These are phyloP conservation scores for Petromus typicus DNA, from an alignment of 2,113 vertebrate species.

Conservation along the genomic window DNA sequence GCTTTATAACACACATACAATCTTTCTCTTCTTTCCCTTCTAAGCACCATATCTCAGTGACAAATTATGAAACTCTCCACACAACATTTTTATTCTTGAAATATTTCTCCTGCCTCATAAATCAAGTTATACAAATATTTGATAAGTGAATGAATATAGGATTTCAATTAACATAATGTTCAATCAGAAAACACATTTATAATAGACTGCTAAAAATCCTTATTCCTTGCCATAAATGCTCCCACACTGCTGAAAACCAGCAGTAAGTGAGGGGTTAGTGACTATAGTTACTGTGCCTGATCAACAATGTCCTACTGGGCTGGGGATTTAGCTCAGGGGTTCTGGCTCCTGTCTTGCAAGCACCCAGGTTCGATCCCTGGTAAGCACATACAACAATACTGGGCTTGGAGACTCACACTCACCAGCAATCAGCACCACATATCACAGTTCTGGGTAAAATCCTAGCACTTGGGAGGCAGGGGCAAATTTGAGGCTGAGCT, in stretches of 20 bases:
- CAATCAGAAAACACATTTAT: background rate
- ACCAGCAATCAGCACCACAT: too few species aligned
- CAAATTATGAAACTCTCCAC: background rate
- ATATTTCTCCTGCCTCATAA: background rate
- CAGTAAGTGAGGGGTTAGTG: background rate
- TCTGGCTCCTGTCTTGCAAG: too few species aligned
- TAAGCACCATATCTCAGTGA: background rate
- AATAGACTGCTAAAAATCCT: background rate
- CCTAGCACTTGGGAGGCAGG: too few species aligned
- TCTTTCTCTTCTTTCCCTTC: background rate
- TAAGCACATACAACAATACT: too few species aligned
- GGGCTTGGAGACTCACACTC: too few species aligned
- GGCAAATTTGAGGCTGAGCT: too few species aligned
- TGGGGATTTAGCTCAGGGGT: too few species aligned
- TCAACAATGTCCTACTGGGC: background rate
- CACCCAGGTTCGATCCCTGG: too few species aligned
- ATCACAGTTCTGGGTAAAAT: too few species aligned
- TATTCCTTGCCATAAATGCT: background rate
- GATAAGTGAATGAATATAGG: background rate
- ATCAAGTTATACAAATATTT: slow-evolving; percentile 4
- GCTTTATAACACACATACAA: too few species aligned
- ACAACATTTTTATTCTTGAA: background rate
- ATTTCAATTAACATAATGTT: slow-evolving; percentile 9
- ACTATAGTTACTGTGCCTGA: background rate
- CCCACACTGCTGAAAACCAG: background rate